Evolutionary conservation across 2,888 invertebrate species (phyloP).

Genomic region (Ochlodes sylvanus): DNA sequence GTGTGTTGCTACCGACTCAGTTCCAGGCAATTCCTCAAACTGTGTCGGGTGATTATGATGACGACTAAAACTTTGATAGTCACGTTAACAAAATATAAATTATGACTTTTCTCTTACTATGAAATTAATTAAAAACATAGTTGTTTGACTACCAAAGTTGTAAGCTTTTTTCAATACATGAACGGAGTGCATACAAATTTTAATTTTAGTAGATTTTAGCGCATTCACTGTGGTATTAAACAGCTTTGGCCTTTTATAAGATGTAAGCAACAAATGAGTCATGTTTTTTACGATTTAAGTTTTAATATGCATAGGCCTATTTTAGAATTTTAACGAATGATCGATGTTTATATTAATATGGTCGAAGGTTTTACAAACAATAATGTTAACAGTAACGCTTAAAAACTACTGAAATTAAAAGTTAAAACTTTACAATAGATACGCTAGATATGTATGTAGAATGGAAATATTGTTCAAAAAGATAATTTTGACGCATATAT

Average conservation of each 20-base stretch:
- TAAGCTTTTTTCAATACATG: slow-evolving; percentile 1
- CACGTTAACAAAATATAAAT: background rate
- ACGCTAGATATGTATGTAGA: background rate
- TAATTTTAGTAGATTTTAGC: slow-evolving; percentile 15
- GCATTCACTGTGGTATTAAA: background rate
- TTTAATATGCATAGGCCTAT: no score
- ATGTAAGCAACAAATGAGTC: background rate
- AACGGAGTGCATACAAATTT: slow-evolving; percentile 3
- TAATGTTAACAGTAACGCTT: no score
- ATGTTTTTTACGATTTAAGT: background rate
- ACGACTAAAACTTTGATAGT: background rate
- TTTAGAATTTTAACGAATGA: background rate
- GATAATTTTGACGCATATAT: background rate
- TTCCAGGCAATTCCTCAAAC: background rate
- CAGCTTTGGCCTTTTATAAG: background rate
- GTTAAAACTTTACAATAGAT: background rate
- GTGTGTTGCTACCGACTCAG: background rate
- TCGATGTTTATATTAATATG: background rate
- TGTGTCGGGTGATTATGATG: background rate
- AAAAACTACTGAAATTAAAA: no score
- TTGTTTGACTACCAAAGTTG: slow-evolving; percentile 4
- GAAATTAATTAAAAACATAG: background rate
- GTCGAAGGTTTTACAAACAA: no score
- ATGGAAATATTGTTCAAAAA: background rate
- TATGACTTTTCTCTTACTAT: no score